A percentile compares a stretch with the other conserved stretches of the same genome.
Conservation (phyloP, 2,888 invertebrate genomes). For the Harmothoe impar region DNA sequence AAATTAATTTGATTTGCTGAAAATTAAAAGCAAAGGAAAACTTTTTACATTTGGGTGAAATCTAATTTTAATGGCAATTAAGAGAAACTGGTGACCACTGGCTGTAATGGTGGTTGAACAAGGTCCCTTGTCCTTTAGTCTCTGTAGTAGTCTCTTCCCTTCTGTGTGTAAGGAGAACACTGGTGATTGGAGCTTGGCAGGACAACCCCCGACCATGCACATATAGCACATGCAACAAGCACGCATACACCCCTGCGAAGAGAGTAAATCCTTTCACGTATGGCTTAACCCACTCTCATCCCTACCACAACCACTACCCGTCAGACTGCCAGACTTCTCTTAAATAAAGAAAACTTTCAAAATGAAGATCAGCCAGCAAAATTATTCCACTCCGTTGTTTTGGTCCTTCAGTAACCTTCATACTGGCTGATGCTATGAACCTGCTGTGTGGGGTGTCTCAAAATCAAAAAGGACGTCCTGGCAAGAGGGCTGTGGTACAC, state of each 20-base stretch:
- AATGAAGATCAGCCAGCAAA: neutral
- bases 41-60: no score
- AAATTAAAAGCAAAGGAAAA: no score
- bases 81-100: no score
- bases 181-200: constrained; percentile 29
- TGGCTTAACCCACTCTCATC: neutral
- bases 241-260: neutral
- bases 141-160: neutral
- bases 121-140: no score
- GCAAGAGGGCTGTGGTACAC: no score
- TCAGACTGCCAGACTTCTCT: neutral
- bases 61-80: no score
- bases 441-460: no score
- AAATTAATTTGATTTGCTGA: neutral
- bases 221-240: neutral
- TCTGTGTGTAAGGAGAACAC: neutral
- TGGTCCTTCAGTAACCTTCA: neutral
- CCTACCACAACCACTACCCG: neutral
- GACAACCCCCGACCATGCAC: neutral
- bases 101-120: no score
- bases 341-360: neutral
- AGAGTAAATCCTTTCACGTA: neutral
- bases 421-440: no score
- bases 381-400: neutral
- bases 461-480: no score